These are phyloP conservation scores for Dryadula phaetusa DNA, from an alignment of 2,888 invertebrate species.

Conservation along the genomic window DNA sequence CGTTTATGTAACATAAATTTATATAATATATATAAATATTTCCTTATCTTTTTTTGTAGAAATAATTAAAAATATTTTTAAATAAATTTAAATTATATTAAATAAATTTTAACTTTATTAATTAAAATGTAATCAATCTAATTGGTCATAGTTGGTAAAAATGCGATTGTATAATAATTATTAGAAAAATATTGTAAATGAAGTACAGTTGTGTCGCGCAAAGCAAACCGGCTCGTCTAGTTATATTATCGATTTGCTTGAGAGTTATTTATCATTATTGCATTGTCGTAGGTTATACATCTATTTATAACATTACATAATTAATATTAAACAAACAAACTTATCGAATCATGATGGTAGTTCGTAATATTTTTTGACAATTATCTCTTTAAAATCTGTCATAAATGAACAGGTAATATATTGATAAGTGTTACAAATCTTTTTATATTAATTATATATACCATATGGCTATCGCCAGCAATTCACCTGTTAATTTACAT, in stretches of 20 bases:
- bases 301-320: constrained; percentile 21
- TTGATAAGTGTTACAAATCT: background rate
- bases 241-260: constrained; percentile 19
- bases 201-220: constrained; percentile 22
- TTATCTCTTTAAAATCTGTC: background rate
- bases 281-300: constrained; percentile 32
- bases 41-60: background rate
- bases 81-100: too few species aligned
- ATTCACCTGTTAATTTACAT: constrained; percentile 30
- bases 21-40: background rate
- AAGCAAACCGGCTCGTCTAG: constrained; percentile 26
- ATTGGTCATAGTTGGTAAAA: background rate
- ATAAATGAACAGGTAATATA: background rate
- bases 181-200: constrained; percentile 15
- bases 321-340: constrained; percentile 12
- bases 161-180: constrained; percentile 9
- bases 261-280: constrained; percentile 27
- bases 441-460: constrained; percentile 1
- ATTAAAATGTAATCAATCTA: too few species aligned
- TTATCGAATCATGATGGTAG: background rate
- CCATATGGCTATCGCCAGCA: background rate
- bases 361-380: background rate
- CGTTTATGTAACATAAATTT: background rate
- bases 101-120: too few species aligned
- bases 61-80: background rate